phyloP scores from a whole-genome alignment of 2,888 invertebrate species.

The Kuschelorhynchus macadamiae region DNA sequence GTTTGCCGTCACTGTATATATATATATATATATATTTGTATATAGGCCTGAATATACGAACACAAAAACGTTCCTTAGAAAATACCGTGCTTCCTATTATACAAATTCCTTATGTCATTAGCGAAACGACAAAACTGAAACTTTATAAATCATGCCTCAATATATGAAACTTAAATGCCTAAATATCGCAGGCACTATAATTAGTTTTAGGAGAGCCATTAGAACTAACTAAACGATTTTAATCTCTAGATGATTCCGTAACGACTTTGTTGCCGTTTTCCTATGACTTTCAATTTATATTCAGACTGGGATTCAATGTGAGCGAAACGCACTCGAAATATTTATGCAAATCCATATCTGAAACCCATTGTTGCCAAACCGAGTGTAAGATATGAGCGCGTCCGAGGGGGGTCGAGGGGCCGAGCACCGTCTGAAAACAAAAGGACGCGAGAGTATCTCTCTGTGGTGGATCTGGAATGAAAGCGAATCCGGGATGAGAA shows the following conservation, averaged over 20 bases:
- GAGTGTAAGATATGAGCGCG: slow-evolving; percentile 50
- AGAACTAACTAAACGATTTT: not conserved
- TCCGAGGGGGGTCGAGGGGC: slow-evolving; percentile 23
- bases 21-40: too few relatives aligned
- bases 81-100: too few relatives aligned
- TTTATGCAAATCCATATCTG: slow-evolving; percentile 52
- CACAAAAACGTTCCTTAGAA: too few relatives aligned
- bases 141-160: too few relatives aligned
- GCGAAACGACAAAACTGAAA: too few relatives aligned
- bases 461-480: slow-evolving; percentile 37
- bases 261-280: slow-evolving; percentile 23
- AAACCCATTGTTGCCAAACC: slow-evolving; percentile 50
- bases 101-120: too few relatives aligned
- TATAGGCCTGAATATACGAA: too few relatives aligned
- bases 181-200: too few relatives aligned
- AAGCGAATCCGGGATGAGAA: slow-evolving; percentile 44
- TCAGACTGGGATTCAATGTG: slow-evolving; percentile 28
- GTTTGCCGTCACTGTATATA: too few relatives aligned
- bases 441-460: slow-evolving; percentile 41
- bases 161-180: too few relatives aligned
- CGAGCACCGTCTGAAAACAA: slow-evolving; percentile 34
- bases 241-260: not conserved
- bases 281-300: slow-evolving; percentile 44
- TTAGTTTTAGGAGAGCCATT: not conserved
- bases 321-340: slow-evolving; percentile 49